These are phyloP conservation scores for Thalpophila matura DNA, from an alignment of 2,888 invertebrate species.

Conservation along the genomic window DNA sequence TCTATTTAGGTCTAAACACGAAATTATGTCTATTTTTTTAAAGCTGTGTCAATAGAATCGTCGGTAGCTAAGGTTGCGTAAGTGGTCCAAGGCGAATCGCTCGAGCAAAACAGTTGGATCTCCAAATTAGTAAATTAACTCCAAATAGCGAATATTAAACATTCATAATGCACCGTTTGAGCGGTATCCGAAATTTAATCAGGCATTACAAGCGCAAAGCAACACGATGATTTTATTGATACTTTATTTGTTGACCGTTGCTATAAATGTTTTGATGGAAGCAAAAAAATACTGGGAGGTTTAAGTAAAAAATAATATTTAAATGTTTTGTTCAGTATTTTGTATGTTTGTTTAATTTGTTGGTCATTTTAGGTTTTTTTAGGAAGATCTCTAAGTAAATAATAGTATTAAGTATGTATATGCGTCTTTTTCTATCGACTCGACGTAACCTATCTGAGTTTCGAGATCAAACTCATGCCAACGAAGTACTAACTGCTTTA, in stretches of 20 bases:
- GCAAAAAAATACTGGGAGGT: not conserved
- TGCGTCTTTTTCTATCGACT: too few species aligned
- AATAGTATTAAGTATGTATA: too few species aligned
- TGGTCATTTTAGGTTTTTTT: too few species aligned
- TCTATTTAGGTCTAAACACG: conserved; percentile 4
- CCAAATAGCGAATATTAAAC: conserved; percentile 41
- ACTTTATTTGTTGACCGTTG: not conserved
- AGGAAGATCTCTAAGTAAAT: too few species aligned
- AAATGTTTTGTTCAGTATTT: not conserved
- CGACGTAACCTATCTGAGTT: not conserved
- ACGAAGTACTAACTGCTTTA: not conserved
- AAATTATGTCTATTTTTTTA: conserved; percentile 31
- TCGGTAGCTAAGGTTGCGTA: conserved; percentile 72
- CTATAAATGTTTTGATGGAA: conserved; percentile 7
- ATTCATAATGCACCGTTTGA: conserved; percentile 36
- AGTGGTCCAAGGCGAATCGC: conserved; percentile 83
- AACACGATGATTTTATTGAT: conserved; percentile 2
- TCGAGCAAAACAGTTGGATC: conserved; percentile 73
- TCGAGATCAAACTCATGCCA: not conserved
- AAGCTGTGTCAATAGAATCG: conserved; percentile 61
- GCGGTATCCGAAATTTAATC: conserved; percentile 8
- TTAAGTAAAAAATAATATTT: not conserved
- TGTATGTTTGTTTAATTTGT: too few species aligned
- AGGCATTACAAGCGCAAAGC: conserved; percentile 25
- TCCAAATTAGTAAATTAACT: conserved; percentile 68